Evolutionary conservation across 1,140 invertebrate species (phyloP).

Genomic region (Cydia pomonella): DNA sequence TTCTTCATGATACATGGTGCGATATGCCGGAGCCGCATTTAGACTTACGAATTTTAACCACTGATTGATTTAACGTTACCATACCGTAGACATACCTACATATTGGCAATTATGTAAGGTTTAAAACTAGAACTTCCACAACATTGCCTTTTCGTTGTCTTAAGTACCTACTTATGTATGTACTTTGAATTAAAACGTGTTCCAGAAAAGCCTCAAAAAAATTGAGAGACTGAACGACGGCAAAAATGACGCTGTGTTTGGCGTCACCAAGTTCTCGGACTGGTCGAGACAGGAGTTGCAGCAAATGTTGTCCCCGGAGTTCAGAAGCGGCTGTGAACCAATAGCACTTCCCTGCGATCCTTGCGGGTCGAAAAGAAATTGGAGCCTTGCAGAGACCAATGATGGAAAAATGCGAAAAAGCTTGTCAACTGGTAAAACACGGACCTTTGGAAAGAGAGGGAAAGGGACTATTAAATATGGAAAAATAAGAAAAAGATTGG

Average conservation of each 20-base stretch:
- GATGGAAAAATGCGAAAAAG: not conserved
- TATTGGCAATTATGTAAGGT: too few species aligned
- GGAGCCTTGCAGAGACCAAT: not conserved
- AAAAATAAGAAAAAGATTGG: not conserved
- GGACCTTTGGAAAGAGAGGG: not conserved
- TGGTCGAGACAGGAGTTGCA: conserved; percentile 85
- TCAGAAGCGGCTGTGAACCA: not conserved
- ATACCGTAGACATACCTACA: too few species aligned
- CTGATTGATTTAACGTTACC: too few species aligned
- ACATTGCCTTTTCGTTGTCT: too few species aligned
- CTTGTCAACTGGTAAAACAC: not conserved
- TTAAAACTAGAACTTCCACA: too few species aligned
- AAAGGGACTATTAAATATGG: not conserved
- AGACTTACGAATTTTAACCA: too few species aligned
- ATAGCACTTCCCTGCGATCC: not conserved
- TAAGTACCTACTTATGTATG: too few species aligned
- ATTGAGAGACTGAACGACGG: conserved; percentile 82
- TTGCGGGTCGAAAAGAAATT: not conserved
- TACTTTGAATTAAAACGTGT: conserved; percentile 19
- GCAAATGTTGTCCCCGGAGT: conserved; percentile 43
- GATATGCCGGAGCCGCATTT: too few species aligned
- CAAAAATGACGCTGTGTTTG: conserved; percentile 82
- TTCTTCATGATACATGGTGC: too few species aligned
- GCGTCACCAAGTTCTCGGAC: conserved; percentile 87
- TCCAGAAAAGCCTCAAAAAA: conserved; percentile 79